These are phyloP conservation scores for Chunga burmeisteri DNA, from an alignment of 2,113 vertebrate genomes.

Conservation along the genomic window DNA sequence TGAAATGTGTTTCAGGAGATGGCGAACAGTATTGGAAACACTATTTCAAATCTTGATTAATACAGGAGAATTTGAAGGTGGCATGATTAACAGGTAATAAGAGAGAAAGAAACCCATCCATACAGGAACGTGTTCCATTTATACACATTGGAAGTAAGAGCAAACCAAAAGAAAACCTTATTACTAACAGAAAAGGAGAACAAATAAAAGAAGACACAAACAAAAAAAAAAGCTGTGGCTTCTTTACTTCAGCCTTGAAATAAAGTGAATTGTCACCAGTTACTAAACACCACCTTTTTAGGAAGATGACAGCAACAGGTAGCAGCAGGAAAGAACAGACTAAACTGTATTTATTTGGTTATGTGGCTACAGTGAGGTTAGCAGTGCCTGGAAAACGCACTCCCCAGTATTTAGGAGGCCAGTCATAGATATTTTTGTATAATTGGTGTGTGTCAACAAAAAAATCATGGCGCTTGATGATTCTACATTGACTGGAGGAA, in stretches of 20 bases:
- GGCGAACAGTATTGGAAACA: not conserved
- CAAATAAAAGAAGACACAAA: not conserved
- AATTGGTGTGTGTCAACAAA: not conserved
- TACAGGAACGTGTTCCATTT: not conserved
- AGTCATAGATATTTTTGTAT: not conserved
- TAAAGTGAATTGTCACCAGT: not conserved
- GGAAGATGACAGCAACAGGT: not conserved
- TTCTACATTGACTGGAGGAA: not conserved
- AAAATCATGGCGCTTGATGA: not conserved
- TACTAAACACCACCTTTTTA: not conserved
- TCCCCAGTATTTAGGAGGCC: not conserved
- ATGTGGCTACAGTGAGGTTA: not conserved
- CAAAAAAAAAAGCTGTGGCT: not conserved
- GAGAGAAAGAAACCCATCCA: not conserved
- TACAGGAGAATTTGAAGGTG: not conserved
- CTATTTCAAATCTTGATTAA: not conserved
- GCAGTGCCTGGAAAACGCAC: not conserved
- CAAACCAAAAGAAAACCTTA: not conserved
- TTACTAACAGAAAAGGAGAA: not conserved
- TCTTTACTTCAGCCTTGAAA: not conserved
- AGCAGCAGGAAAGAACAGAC: not conserved
- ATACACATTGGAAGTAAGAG: not conserved
- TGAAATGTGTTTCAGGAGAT: not conserved
- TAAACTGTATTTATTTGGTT: not conserved
- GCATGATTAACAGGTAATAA: not conserved